Evolutionary conservation across 2,113 vertebrate genomes (phyloP).

Genomic region (Vireo altiloquus): DNA sequence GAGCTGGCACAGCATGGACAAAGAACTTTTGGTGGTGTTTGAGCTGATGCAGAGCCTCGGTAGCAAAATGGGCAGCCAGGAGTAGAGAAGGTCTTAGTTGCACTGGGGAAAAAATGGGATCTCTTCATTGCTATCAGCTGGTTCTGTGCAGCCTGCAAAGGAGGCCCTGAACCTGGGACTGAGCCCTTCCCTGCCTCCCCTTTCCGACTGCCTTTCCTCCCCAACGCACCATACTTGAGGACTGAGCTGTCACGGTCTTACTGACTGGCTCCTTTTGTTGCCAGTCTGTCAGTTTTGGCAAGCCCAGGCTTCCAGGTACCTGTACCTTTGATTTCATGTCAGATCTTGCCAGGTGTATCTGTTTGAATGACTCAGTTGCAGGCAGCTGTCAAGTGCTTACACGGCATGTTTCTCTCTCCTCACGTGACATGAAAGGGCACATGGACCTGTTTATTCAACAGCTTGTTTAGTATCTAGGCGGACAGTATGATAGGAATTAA

Average conservation of each 20-base stretch:
- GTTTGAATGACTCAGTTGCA: constrained; percentile 27
- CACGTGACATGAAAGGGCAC: constrained; percentile 33
- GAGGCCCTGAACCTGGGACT: not conserved
- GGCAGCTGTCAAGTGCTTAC: constrained; percentile 42
- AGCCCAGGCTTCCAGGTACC: not conserved
- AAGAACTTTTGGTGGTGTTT: not conserved
- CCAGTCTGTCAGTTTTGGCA: constrained; percentile 13
- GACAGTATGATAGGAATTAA: not conserved
- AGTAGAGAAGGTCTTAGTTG: not conserved
- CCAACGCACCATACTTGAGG: rapidly evolving
- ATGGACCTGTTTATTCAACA: constrained; percentile 42
- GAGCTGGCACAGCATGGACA: rapidly evolving
- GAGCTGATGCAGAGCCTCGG: rapidly evolving
- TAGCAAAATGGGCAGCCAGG: not conserved
- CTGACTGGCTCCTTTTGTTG: not conserved
- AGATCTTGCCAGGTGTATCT: constrained; percentile 49
- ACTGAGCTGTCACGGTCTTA: not conserved
- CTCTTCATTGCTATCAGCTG: not conserved
- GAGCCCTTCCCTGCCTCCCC: not conserved
- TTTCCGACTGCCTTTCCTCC: not conserved
- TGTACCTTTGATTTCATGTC: constrained; percentile 20
- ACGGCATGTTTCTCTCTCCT: not conserved
- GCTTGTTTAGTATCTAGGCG: not conserved
- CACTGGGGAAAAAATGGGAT: not conserved
- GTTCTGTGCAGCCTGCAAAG: not conserved